Evolutionary conservation across 2,113 vertebrate species (phyloP).

Genomic region (Hippocampus barbouri): DNA sequence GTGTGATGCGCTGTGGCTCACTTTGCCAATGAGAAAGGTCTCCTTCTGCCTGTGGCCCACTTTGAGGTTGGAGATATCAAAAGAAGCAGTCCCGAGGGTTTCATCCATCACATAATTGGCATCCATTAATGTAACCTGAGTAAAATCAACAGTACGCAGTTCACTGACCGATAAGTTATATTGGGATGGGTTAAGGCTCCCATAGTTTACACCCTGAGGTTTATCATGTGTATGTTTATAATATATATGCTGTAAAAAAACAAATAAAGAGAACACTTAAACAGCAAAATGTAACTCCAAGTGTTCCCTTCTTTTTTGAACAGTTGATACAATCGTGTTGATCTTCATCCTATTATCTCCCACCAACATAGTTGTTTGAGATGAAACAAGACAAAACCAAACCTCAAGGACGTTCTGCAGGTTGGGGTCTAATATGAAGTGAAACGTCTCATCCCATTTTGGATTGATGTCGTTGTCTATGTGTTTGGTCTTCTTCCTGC

Average conservation of each 20-base stretch:
- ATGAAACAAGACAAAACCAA: background rate
- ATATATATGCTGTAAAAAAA: background rate
- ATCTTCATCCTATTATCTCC: background rate
- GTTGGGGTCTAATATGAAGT: conserved; percentile 92
- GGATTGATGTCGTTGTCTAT: conserved; percentile 92
- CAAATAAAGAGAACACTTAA: background rate
- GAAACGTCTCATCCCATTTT: conserved; percentile 89
- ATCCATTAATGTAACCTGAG: conserved; percentile 93
- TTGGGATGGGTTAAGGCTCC: background rate
- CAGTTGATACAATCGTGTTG: background rate
- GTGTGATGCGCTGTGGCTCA: conserved; percentile 58
- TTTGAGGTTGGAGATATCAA: conserved; percentile 77
- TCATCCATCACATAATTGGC: conserved; percentile 97
- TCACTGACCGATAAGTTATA: background rate
- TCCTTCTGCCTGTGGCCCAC: conserved; percentile 81
- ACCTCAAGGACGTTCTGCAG: conserved; percentile 91
- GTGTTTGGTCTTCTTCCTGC: conserved; percentile 86
- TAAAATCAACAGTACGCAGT: background rate
- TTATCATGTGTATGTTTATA: background rate
- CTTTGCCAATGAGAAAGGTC: conserved; percentile 83
- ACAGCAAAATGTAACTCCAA: no score
- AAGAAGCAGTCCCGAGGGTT: conserved; percentile 83
- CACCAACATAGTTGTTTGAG: background rate
- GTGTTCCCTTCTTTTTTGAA: background rate
- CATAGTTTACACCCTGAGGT: background rate